Percentiles rank a stretch among this genome's conserved stretches.
Evolutionary conservation across 2,797 vertebrate species (phyloP).

Genomic region (Cryptoprocta ferox): DNA sequence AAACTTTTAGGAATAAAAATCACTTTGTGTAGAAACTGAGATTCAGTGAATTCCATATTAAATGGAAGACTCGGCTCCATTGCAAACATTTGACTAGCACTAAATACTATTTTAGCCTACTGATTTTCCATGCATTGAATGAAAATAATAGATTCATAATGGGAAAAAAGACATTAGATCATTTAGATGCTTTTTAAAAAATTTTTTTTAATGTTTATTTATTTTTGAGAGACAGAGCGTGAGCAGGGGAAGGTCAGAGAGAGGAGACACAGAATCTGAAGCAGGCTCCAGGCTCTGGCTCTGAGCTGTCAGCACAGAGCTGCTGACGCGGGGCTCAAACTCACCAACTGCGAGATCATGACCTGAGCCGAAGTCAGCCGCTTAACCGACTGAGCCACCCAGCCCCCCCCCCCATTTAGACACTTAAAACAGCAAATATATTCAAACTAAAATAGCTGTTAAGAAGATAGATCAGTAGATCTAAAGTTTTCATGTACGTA

Average conservation of each 20-base stretch:
- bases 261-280: too few species aligned
- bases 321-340: too few species aligned
- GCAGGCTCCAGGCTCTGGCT: too few species aligned
- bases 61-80: background rate
- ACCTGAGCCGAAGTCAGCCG: too few species aligned
- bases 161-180: background rate
- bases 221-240: background rate
- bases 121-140: constrained; percentile 16
- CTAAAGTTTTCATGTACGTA: background rate
- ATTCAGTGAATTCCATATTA: background rate
- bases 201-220: too few species aligned
- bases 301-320: too few species aligned
- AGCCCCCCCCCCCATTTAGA: background rate
- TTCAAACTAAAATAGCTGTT: constrained; percentile 32
- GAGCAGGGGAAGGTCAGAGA: too few species aligned
- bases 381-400: too few species aligned
- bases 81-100: background rate
- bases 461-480: background rate
- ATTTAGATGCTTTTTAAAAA: constrained; percentile 11
- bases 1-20: constrained; percentile 48
- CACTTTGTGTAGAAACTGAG: background rate
- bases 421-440: constrained; percentile 33
- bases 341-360: too few species aligned
- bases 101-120: constrained; percentile 17
- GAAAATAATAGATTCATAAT: constrained; percentile 27